A percentile compares a stretch with the other conserved stretches of the same genome.
Evolutionary conservation across 2,888 invertebrate genomes (phyloP).

Genomic region (Parochlus steinenii): DNA sequence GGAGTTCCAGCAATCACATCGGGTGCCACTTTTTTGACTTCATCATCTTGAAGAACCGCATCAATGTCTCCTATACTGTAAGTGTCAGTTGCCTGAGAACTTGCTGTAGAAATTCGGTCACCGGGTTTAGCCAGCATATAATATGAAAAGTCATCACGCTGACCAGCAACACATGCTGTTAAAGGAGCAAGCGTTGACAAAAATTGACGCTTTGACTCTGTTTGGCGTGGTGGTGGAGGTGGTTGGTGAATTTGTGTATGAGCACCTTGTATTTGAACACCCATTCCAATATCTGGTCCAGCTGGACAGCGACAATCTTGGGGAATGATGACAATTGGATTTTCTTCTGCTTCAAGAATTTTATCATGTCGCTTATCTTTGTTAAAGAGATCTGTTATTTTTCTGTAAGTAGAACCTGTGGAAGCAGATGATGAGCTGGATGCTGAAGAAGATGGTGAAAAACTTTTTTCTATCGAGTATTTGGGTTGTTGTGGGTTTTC

Average conservation of each 20-base stretch:
- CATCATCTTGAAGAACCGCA: slow-evolving; percentile 40
- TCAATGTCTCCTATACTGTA: slow-evolving; percentile 46
- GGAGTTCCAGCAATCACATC: slow-evolving; percentile 54
- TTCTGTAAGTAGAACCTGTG: slow-evolving; percentile 45
- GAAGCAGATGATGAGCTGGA: slow-evolving; percentile 39
- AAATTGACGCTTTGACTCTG: slow-evolving; percentile 59
- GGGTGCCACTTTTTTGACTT: slow-evolving; percentile 41
- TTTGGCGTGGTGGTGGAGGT: slow-evolving; percentile 28
- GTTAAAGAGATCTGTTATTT: slow-evolving; percentile 32
- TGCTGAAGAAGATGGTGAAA: slow-evolving; percentile 39
- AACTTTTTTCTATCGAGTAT: slow-evolving; percentile 38
- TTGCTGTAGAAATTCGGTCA: slow-evolving; percentile 42
- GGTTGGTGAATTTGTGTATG: slow-evolving; percentile 28
- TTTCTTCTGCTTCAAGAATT: slow-evolving; percentile 30
- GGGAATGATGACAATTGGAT: slow-evolving; percentile 31
- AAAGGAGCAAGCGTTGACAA: slow-evolving; percentile 61
- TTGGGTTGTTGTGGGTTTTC: slow-evolving; percentile 31
- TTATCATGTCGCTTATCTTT: slow-evolving; percentile 30
- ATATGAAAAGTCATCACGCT: slow-evolving; percentile 38
- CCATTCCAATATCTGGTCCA: slow-evolving; percentile 39
- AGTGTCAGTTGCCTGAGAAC: slow-evolving; percentile 41
- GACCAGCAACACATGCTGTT: slow-evolving; percentile 56
- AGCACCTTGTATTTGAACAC: slow-evolving; percentile 31
- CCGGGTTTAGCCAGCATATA: slow-evolving; percentile 37
- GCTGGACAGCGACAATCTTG: slow-evolving; percentile 31